Evolutionary conservation across 2,113 vertebrate species (phyloP), one percentile per base, ranked within the genome.

Genomic region (Odontesthes bonariensis): DNA sequence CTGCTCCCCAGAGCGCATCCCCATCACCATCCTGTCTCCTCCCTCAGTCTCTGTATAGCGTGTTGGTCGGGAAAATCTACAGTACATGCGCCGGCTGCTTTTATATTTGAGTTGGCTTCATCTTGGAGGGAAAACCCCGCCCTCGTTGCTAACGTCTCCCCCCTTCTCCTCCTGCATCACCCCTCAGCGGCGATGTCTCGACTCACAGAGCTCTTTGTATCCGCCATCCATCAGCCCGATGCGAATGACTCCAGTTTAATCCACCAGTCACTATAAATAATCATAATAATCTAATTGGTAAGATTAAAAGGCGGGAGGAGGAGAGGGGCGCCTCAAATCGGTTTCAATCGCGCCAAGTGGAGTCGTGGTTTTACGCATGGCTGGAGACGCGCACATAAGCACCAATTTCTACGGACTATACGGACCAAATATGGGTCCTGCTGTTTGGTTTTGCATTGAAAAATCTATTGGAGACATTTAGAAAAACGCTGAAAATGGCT

Each of bases 81-180:
- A 59, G 70, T 75, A 31, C 82, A 85, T 87, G 85, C 90, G 81
- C 90, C 87, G 77, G 84, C 81, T 79, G 70, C 55, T 71, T 35
- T 73, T 87, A 59, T 68, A 55, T 83, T 87, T 80, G 85, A 88
- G 81, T 79, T 84, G 58, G 83, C 82, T 74, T 89, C 87, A 71
- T 87, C 86, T 92, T 77, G 42, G 75, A 77, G 66, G 44, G 31
- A 22, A 88, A 87, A 89, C 93, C 84, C 93, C 94, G 91, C 94
- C 95, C 92, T 83, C 83, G 10, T 52, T 69, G 22, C 60, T 46
- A 54, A 69, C 71, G 52, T 79, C 77, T 73, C 71, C 53, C 38
- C 59, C 67, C 67, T 64, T 23, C 57, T 56, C 71, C 20, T 68
- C 7, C 66, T 27, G 14, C 67, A 69, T 69, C 87, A 53, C 68